These are phyloP conservation scores for Lepidotrigona ventralis DNA, from an alignment of 1,140 invertebrate genomes.

Conservation along the genomic window DNA sequence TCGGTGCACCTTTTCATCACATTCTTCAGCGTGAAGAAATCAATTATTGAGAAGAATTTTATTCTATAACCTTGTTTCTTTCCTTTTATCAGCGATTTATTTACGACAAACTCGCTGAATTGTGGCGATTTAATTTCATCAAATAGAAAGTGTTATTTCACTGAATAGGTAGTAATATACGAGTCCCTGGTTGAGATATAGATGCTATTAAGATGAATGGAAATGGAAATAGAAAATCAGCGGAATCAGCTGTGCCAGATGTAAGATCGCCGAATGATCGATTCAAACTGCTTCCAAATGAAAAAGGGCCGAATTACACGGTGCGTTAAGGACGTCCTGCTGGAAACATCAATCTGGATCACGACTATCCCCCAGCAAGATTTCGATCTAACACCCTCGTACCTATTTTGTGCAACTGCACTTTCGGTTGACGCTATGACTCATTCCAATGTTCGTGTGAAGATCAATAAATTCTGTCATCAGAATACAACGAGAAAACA, in stretches of 20 bases:
- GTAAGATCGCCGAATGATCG: conserved; percentile 40
- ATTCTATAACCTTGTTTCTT: too few species aligned
- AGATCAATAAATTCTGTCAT: conserved; percentile 15
- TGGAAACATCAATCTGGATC: conserved; percentile 69
- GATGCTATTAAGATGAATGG: not conserved
- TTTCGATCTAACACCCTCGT: conserved; percentile 40
- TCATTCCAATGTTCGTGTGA: conserved; percentile 37
- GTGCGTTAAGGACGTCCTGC: conserved; percentile 56
- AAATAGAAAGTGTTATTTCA: not conserved
- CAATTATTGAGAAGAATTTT: too few species aligned
- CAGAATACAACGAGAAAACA: not conserved
- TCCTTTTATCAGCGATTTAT: too few species aligned
- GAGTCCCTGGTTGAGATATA: too few species aligned
- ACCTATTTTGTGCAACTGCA: conserved; percentile 62
- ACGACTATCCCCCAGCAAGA: conserved; percentile 39
- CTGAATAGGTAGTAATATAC: not conserved
- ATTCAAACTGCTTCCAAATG: conserved; percentile 39
- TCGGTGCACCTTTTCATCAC: too few species aligned
- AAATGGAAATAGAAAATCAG: conserved; percentile 24
- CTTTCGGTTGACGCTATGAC: conserved; percentile 41
- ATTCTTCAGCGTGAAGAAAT: too few species aligned
- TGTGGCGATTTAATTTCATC: too few species aligned
- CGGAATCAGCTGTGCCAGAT: not conserved
- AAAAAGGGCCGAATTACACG: conserved; percentile 63
- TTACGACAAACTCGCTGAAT: too few species aligned